Evolutionary conservation across 2,888 invertebrate species (phyloP), one percentile per base, ranked within the genome.

Genomic region (Tachina grossa): DNA sequence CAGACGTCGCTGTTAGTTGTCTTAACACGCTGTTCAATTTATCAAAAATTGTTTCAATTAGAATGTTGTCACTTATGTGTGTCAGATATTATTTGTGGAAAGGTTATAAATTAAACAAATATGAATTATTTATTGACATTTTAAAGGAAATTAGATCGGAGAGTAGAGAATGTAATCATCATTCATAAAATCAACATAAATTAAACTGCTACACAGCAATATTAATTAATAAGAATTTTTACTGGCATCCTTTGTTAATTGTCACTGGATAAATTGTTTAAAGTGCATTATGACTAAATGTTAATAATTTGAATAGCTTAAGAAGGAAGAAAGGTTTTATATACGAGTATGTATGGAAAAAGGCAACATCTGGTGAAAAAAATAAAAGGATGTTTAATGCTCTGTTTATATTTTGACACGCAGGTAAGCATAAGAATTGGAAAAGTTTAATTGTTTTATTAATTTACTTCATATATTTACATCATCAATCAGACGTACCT

Each of bases 1-100:
- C 57, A 71, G 65, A 72, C 71, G 41, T 65, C 49, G 71, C 49
- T 66, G 66, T 55, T 69, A 59, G 61, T 72, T 80, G 83, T 83
- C 82, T 83, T 85, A 75, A 55, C 78, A 85, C 79, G 75, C 72
- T 85, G 85, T 79, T 80, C 85, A 85, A 85, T 85, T 85, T 85
- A 85, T 85, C 85, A 85, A 83, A 85, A 83, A 85, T 76, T 83
- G 83, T 83, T 85, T 85, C 85, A 85, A 85, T 85, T 85, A 85
- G 83, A 85, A 83, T 72, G 83, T 85, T 85, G 83, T 85, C 85
- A 83, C 83, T 85, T 85, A 61, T 76, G 80, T 84, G 83, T 85
- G 85, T 80, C 79, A 85, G 74, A 83, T 83, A 85, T 85, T 85
- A 85, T 83, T 79, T 83, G 83, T 76, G 79, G 76, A 85, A 80